Base-by-base conservation (phyloP, 2,113 vertebrate genomes). In the Progne subis region DNA sequence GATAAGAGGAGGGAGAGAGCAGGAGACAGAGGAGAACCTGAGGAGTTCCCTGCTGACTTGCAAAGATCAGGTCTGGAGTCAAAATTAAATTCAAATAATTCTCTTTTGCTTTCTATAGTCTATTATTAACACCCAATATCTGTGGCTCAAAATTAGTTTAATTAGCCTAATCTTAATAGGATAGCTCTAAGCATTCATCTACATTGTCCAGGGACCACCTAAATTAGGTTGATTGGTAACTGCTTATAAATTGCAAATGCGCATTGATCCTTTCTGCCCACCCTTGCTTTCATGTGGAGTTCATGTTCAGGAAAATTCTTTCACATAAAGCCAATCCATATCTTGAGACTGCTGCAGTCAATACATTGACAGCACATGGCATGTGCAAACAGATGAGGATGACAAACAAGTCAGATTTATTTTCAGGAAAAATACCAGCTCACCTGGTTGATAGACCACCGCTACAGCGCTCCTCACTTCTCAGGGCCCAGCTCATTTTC, bases 301-400 rank as follows among this genome's bases (percentile, higher is more conserved):
- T 95, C 63, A 74, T 12, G 29, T 88, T 57, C 47, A 63, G 59
- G 83, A 79, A 92, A 80, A 17, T 80, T 76, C 25, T 44, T 69
- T 70, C 19, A 25, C 20, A 67, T 32, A 34, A 34, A 80, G 68
- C 17, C 18, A 37, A 64, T 60, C 70, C 32, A 18, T 57, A 37
- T 6, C 19, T 49, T 82, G 70, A 46, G 82, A n/a, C 31, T 9
- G 4, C 47, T 71, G 81, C 43, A 63, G 61, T 87, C 84, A 59
- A 56, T 70, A 34, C 43, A 75, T 17, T 34, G 86, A 67, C 43
- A 65, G 20, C 25, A 46, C n/a, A 6, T 52, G 52, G 20, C 41
- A 13, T 47, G 32, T 68, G 59, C 37, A 80, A 69, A 65, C 3
- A 78, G 64, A 52, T 53, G 26, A 80, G n/a, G 43, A 23, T 17